Evolutionary conservation across 2,797 vertebrate genomes (phyloP), one percentile per base, ranked within the genome.

Genomic region (Ptychadena robeensis): DNA sequence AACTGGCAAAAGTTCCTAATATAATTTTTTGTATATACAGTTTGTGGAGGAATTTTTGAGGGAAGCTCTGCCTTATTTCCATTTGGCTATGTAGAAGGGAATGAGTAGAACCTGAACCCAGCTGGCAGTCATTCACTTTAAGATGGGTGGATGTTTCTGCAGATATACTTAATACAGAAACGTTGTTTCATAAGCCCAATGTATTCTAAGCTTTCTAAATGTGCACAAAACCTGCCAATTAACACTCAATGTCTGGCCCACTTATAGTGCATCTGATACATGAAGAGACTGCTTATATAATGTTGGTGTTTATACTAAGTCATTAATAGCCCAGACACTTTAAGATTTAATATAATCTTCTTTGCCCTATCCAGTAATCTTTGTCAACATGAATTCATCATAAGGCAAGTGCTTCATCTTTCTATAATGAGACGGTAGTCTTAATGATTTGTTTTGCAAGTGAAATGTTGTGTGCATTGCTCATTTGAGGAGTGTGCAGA

Each of bases 371-470:
- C 35, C 35, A 69, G n/a, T 25, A 40, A 27, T 25, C 34, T 38
- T 38, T 15, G 37, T 69, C 34, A 69, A 38, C 67, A 69, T 27
- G 11, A 69, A 40, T 22, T 38, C 35, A 38, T 69, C n/a, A 34
- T 40, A 69, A 22, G 35, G 15, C 34, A 38, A 69, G n/a, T 69
- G n/a, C 0, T 40, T 69, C 40, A 35, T 11, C 2, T 10, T 6
- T 35, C 15, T 38, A 9, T 32, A 69, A n/a, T 38, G 67, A 38
- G n/a, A 69, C 2, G 15, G 15, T 12, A 25, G 3, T 11, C n/a
- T 61, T 38, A 69, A 69, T 69, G 35, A 38, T 69, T 69, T 69
- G 14, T 69, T 69, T 38, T 69, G 34, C 11, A 27, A 38, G n/a
- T 28, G 25, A 61, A 61, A 69, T 69, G 25, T 27, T 69, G 40